Base-by-base conservation (phyloP, 2,797 vertebrate species). In the Tadarida brasiliensis region DNA sequence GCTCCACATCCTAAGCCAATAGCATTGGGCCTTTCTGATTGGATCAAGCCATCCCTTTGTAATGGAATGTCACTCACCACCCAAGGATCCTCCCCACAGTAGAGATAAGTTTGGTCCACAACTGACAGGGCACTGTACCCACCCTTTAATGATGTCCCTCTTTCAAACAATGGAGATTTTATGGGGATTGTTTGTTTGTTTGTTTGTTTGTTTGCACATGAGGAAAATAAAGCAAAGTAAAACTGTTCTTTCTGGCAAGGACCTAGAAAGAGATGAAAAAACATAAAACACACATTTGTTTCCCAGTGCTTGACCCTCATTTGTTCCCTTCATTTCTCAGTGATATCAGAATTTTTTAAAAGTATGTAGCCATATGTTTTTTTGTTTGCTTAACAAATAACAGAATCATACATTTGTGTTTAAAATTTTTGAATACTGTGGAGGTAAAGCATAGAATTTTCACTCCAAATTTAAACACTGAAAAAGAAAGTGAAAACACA, bases 351-450 rank as follows among this genome's bases (percentile, higher is more conserved):
- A 67, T 30, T 83, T 57, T 57, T 90, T 49, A 9, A 17, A 67
- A 51, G 71, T 51, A 85, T 35, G 19, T 30, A 39, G 22, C n/a
- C 44, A 11, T 67, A 15, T 47, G 10, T 65, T 16, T 61, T 47
- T 61, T 70, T 84, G 26, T 91, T 78, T 76, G 5, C 59, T 89
- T 92, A 90, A 87, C 26, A 77, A 91, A 57, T 61, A 78, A n/a
- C 16, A 76, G 47, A 91, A 80, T 63, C 26, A 54, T 5, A n/a
- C 16, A 15, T 2, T 2, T 81, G n/a, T 71, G 33, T 59, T 85
- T 47, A 78, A 77, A 87, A 30, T 11, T 14, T 57, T 84, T 86
- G 33, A 87, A 51, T n/a, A 90, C 61, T 49, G 20, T 56, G 3
- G n/a, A 73, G 7, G 20, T 61, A 93, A 95, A 82, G 8, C n/a